Conservation (phyloP, 1,140 invertebrate species). For the Goniozus legneri region DNA sequence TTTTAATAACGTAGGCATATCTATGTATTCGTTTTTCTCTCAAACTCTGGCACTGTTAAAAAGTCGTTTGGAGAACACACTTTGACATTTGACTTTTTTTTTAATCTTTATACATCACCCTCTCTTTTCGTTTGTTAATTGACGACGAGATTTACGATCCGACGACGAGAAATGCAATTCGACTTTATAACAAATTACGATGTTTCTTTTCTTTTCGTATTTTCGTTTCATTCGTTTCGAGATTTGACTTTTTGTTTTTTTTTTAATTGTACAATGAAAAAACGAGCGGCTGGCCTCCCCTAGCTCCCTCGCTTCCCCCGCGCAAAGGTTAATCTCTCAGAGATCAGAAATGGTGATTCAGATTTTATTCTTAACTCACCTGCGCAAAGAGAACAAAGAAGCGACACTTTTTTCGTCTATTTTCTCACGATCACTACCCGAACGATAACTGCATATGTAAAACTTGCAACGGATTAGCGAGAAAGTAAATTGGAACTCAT, state of each 20-base stretch:
- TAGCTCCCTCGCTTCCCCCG: constrained; percentile 53
- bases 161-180: too few species aligned
- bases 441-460: too few species aligned
- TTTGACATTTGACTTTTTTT: too few species aligned
- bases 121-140: too few species aligned
- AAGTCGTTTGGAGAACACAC: constrained; percentile 10
- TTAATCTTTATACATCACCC: too few species aligned
- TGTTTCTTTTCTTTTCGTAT: constrained; percentile 16
- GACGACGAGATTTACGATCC: too few species aligned
- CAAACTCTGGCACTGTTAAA: constrained; percentile 13
- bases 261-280: not conserved
- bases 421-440: constrained; percentile 28
- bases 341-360: constrained; percentile 51
- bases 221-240: constrained; percentile 26
- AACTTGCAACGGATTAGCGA: too few species aligned
- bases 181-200: too few species aligned
- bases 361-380: constrained; percentile 55
- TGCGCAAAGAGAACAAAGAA: constrained; percentile 53
- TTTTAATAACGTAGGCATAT: too few species aligned
- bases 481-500: too few species aligned
- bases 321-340: constrained; percentile 50
- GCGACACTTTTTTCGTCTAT: constrained; percentile 31
- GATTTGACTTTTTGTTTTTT: constrained; percentile 1
- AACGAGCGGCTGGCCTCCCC: constrained; percentile 50
- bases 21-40: constrained; percentile 22